Conservation (phyloP, 1,140 invertebrate genomes). For the Trichonephila clavata region DNA sequence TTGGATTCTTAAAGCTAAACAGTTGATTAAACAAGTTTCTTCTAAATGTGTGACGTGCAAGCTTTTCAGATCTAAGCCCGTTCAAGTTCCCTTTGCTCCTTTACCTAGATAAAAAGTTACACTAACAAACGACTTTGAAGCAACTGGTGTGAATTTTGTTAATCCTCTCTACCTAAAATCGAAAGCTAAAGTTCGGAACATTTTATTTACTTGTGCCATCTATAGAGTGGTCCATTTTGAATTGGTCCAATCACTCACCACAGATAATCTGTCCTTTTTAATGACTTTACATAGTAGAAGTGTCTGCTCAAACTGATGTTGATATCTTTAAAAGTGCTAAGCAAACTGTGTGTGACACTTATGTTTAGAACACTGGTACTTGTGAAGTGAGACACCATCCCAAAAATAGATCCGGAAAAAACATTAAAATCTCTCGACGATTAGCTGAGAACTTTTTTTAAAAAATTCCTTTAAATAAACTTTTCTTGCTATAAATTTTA, state of each 20-base stretch:
- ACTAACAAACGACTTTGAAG: constrained; percentile 13
- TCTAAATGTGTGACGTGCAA: neutral
- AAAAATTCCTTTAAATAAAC: no score
- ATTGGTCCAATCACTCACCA: constrained; percentile 8
- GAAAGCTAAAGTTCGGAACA: neutral
- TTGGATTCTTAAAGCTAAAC: constrained; percentile 56
- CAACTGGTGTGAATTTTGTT: constrained; percentile 36
- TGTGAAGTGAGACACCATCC: no score
- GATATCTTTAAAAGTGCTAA: no score
- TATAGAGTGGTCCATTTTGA: constrained; percentile 27
- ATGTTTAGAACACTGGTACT: no score
- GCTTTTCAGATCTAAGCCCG: neutral
- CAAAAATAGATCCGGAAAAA: no score
- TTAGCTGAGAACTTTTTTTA: no score
- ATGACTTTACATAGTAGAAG: no score
- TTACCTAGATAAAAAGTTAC: constrained; percentile 39
- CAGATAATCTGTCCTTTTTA: no score
- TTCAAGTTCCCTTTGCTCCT: neutral
- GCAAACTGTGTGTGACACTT: no score
- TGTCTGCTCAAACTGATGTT: no score
- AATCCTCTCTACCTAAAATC: constrained; percentile 1
- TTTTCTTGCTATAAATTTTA: no score
- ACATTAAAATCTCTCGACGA: no score
- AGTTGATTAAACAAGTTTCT: neutral
- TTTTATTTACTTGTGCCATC: constrained; percentile 32